These are phyloP conservation scores for Drosophila paranaensis DNA, from an alignment of 2,888 invertebrate species.

Conservation along the genomic window DNA sequence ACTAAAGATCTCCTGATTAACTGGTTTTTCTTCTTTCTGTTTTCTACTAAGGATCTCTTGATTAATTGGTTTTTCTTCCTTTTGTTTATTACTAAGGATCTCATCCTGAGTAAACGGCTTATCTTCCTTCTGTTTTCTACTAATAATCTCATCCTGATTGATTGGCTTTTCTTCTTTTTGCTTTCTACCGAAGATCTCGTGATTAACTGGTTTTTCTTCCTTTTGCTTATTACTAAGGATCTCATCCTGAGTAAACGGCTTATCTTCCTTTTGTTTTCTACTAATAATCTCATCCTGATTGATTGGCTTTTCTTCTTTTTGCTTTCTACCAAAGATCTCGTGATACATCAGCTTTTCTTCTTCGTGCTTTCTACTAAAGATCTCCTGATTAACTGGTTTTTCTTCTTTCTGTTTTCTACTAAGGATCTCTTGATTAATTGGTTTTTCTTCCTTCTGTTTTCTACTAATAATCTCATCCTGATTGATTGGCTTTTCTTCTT, in stretches of 20 bases:
- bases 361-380: too few species aligned
- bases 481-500: too few species aligned
- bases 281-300: not conserved
- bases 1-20: too few species aligned
- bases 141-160: too few species aligned
- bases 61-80: slow-evolving; percentile 1
- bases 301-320: too few species aligned
- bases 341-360: too few species aligned
- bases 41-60: not conserved
- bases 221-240: not conserved
- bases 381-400: not conserved
- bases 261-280: slow-evolving; percentile 14
- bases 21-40: slow-evolving; percentile 8
- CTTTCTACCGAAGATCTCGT: not conserved
- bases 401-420: slow-evolving; percentile 9
- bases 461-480: too few species aligned
- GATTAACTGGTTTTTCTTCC: slow-evolving; percentile 3
- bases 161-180: slow-evolving; percentile 21
- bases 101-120: too few species aligned
- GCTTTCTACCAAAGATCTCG: too few species aligned
- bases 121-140: too few species aligned
- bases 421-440: not conserved
- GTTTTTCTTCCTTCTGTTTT: slow-evolving; percentile 12
- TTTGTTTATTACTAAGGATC: not conserved
- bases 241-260: not conserved